Evolutionary conservation across 2,797 vertebrate species (phyloP), one percentile per base, ranked within the genome.

Genomic region (Tenualosa thibaudeaui): DNA sequence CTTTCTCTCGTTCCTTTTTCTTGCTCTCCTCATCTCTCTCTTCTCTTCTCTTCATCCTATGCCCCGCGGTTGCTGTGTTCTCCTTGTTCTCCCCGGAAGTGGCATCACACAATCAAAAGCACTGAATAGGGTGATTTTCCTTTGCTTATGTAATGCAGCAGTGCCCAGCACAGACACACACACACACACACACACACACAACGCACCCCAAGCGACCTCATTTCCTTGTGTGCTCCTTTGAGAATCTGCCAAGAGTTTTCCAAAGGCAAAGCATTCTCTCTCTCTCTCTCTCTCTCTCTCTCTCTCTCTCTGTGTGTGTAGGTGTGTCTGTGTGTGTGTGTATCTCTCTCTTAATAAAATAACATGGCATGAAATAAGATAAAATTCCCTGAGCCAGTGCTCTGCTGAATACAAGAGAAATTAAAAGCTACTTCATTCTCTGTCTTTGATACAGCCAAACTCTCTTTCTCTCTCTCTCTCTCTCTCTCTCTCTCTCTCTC

Each of bases 1-100:
- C 82, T 86, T 86, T 90, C 78, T 26, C 82, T 50, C 40, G 2
- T 15, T 3, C 65, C 15, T 65, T 46, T 78, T 17, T 81, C n/a
- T 6, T 46, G 31, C 17, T 49, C 56, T 43, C 56, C 46, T 17
- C 82, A 46, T 53, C 83, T 54, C 40, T 82, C 54, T 84, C 84
- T 85, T 58, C 54, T 84, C 84, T 85, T 58, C 56, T 22, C 22
- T 19, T 58, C 56, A 22, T n/a, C 58, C 58, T 60, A 8, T n/a
- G 22, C n/a, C 22, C 7, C 6, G 7, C 10, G 17, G 31, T 40
- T 12, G 2, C 13, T 40, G 65, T 71, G 31, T 15, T 75, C 68
- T 40, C 68, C 68, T 4, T 3, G 15, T 75, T 75, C 68, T 19
- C 31, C 7, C 31, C 68, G 31, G 68, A 75, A 75, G 68, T 75